phyloP scores from a whole-genome alignment of 1,140 invertebrate species.

The Drosophila punjabiensis region DNA sequence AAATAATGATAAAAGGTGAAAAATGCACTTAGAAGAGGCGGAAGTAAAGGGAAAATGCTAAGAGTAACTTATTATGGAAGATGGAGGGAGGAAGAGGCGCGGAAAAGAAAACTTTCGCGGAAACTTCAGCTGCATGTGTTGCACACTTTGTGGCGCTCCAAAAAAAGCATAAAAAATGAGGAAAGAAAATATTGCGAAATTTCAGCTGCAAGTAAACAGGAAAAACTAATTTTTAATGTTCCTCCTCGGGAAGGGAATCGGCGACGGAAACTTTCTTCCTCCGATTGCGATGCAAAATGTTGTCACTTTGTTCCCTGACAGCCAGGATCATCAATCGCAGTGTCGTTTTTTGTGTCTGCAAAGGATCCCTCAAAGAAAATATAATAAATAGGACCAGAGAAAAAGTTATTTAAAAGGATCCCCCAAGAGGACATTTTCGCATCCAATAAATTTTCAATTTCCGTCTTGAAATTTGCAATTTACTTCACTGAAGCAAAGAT shows the following conservation, averaged over 20 bases:
- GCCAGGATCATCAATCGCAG: slow-evolving; percentile 45
- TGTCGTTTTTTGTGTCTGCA: slow-evolving; percentile 1
- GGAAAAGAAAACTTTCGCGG: slow-evolving; percentile 53
- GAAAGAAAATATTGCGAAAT: slow-evolving; percentile 37
- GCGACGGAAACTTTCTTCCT: slow-evolving; percentile 3
- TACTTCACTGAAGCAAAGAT: slow-evolving; percentile 54
- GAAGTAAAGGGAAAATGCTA: slow-evolving; percentile 17
- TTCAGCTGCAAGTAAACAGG: slow-evolving; percentile 53
- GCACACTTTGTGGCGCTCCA: slow-evolving; percentile 51
- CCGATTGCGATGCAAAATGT: slow-evolving; percentile 59
- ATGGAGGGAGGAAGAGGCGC: neutral
- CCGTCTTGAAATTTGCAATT: slow-evolving; percentile 65
- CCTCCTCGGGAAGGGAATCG: neutral
- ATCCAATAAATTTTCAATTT: slow-evolving; percentile 72
- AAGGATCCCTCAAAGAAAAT: slow-evolving; percentile 2
- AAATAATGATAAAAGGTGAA: slow-evolving; percentile 62
- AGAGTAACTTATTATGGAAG: slow-evolving; percentile 54
- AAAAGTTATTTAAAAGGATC: neutral
- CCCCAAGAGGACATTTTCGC: slow-evolving; percentile 44
- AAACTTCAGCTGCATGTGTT: slow-evolving; percentile 72
- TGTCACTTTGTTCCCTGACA: slow-evolving; percentile 58
- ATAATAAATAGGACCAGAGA: neutral
- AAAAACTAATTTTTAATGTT: slow-evolving; percentile 70
- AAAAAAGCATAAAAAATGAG: slow-evolving; percentile 38
- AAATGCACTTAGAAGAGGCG: slow-evolving; percentile 39